Base-by-base conservation (phyloP, 1,140 invertebrate genomes). In the Maconellicoccus hirsutus region DNA sequence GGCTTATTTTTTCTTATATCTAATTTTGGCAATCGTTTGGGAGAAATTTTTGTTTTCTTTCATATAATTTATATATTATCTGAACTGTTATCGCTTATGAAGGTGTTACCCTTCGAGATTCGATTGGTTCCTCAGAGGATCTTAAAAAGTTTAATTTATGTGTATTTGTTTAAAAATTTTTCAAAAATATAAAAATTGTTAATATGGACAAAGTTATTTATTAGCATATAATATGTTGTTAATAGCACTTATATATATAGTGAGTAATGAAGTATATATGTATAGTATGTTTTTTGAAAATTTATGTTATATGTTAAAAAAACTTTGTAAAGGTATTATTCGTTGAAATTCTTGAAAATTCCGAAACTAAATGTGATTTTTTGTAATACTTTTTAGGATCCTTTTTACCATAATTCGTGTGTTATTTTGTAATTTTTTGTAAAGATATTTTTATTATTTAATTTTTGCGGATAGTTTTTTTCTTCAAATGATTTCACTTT, bases 101-200 rank as follows among this genome's bases (percentile, higher is more conserved):
- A 66, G 22, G 16, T 66, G 8, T 66, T 66, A 8, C 25, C 25
- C 19, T 66, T 66, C 61, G 2, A 25, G 22, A 25, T 66, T 26
- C 21, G 25, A 25, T 66, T 66, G 61, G 21, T 66, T 26, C 61
- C 25, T 66, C 10, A 16, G 61, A 66, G 61, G 61, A 66, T 66
- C 19, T 66, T 66, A 66, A 66, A 66, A 66, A 26, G 61, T 66
- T 66, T 66, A 66, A 66, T 66, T 66, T 23, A 23, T 66, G 52
- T 59, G 16, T 22, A 59, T 59, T 59, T 59, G 16, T 59, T 19
- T 22, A 19, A 19, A 22, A 19, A 59, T 22, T 19, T 19, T 59
- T 7, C 52, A 59, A 19, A 59, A 59, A 6, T 7, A 19, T 7
- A 22, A 59, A 59, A n/a, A 59, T 16, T 59, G 21, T 22, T 4